These are phyloP conservation scores for Clarias batrachus DNA, from an alignment of 2,113 vertebrate genomes.

Conservation along the genomic window DNA sequence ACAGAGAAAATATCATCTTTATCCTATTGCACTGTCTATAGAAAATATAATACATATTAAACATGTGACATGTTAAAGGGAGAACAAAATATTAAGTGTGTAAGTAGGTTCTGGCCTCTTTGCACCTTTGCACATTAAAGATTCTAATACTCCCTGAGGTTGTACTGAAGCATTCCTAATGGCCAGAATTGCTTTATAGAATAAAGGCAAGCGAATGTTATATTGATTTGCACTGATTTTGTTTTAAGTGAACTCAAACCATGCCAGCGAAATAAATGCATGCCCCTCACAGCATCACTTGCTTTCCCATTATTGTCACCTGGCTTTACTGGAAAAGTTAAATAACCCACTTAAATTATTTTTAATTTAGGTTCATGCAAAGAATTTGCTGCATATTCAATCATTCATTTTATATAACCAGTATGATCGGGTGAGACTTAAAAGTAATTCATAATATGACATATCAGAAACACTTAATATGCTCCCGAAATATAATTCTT, in stretches of 20 bases:
- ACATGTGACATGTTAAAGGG: background rate
- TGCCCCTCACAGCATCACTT: background rate
- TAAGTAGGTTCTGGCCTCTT: background rate
- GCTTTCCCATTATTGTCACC: background rate
- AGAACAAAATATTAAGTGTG: background rate
- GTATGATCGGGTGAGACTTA: background rate
- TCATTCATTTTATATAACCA: background rate
- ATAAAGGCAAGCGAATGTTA: background rate
- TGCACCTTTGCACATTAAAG: background rate
- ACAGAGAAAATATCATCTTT: background rate
- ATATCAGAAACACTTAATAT: background rate
- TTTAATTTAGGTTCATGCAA: background rate
- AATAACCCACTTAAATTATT: background rate
- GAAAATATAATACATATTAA: background rate
- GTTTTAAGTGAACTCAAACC: background rate
- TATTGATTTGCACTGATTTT: background rate
- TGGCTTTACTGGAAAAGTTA: background rate
- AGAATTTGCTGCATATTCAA: background rate
- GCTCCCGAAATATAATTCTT: conserved; percentile 7
- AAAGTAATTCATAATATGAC: background rate
- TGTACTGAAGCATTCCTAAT: background rate
- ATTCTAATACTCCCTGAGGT: background rate
- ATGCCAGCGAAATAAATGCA: background rate
- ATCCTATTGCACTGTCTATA: background rate
- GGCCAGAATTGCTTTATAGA: background rate